phyloP scores from a whole-genome alignment of 2,113 vertebrate species.

The Connochaetes taurinus region DNA sequence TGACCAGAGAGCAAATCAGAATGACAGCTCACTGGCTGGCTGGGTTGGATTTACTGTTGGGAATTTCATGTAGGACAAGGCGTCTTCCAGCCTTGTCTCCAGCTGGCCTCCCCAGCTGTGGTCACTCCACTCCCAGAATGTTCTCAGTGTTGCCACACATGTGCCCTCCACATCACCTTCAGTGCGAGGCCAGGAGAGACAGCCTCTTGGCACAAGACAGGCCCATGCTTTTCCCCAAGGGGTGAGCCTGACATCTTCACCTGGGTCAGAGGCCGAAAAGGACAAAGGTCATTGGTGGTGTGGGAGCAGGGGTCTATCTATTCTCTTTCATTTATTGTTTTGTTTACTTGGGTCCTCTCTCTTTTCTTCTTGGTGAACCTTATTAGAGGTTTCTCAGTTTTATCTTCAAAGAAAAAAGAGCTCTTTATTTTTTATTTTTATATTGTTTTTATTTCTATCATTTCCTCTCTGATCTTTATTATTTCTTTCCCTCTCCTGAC shows the following conservation, averaged over 20 bases:
- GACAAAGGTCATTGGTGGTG: not conserved
- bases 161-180: not conserved
- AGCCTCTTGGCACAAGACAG: not conserved
- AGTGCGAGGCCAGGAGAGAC: no score
- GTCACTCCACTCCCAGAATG: not conserved
- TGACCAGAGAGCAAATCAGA: not conserved
- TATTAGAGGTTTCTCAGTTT: not conserved
- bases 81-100: not conserved
- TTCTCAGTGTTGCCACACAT: not conserved
- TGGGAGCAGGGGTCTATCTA: not conserved
- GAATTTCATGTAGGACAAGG: not conserved
- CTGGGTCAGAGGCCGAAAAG: not conserved
- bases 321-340: not conserved
- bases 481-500: not conserved
- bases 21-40: rapidly evolving
- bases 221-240: not conserved
- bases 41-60: no score
- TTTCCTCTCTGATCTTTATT: not conserved
- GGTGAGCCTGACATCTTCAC: not conserved
- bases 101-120: no score
- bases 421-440: not conserved
- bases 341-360: not conserved
- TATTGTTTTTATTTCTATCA: not conserved
- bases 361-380: not conserved
- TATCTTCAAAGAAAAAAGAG: not conserved